These are phyloP conservation scores for Chalcosyrphus nemorum DNA, from an alignment of 2,888 invertebrate species.

Conservation along the genomic window DNA sequence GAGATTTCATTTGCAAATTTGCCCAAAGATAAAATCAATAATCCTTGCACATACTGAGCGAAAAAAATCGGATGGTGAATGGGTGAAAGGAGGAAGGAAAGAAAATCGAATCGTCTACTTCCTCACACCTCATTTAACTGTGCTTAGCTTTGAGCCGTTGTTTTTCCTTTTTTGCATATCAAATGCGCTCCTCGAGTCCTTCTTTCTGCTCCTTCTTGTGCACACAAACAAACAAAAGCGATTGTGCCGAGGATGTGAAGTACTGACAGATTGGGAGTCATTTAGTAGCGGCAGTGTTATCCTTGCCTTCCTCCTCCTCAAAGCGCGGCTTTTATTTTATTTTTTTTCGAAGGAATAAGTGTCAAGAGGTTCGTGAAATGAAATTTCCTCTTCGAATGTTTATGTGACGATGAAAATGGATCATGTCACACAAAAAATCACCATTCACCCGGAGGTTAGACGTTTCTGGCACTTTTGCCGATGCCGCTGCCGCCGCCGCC, in stretches of 20 bases:
- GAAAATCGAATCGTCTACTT: constrained; percentile 2
- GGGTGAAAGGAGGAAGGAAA: constrained; percentile 22
- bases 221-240: background rate
- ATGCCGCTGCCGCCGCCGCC: too few relatives aligned
- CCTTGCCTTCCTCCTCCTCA: too few relatives aligned
- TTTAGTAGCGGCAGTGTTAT: constrained; percentile 21
- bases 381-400: constrained; percentile 68
- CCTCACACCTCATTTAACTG: constrained; percentile 40
- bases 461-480: constrained; percentile 18
- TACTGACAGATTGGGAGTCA: constrained; percentile 32
- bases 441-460: constrained; percentile 35
- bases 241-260: background rate
- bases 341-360: constrained; percentile 55
- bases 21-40: constrained; percentile 72
- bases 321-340: constrained; percentile 8
- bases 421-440: constrained; percentile 63
- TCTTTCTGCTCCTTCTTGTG: constrained; percentile 22
- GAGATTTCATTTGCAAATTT: constrained; percentile 70
- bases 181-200: constrained; percentile 17
- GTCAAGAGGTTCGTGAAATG: constrained; percentile 70
- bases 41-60: constrained; percentile 39
- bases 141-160: constrained; percentile 28
- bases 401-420: constrained; percentile 66
- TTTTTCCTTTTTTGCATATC: constrained; percentile 52
- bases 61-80: background rate